Percentiles rank a stretch among this genome's conserved stretches.
phyloP scores from a whole-genome alignment of 1,140 invertebrate genomes.

The Cyclina sinensis region DNA sequence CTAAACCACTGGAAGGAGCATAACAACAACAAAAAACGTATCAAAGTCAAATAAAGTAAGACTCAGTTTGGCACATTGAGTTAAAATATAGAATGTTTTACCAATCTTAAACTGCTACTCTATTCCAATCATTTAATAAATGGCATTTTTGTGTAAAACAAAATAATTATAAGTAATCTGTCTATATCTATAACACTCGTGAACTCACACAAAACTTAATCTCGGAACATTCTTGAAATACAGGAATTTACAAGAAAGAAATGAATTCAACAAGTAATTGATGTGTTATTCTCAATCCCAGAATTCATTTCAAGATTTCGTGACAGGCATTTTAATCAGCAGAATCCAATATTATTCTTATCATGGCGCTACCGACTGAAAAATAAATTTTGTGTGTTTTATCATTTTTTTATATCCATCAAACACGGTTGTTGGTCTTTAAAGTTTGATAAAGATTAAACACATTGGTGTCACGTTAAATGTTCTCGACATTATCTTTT shows the following conservation, averaged over 20 bases:
- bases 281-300: slow-evolving; percentile 39
- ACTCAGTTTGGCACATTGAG: too few species aligned
- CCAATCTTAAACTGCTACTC: too few species aligned
- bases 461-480: slow-evolving; percentile 63
- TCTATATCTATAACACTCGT: too few species aligned
- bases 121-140: too few species aligned
- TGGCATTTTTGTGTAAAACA: too few species aligned
- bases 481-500: slow-evolving; percentile 64
- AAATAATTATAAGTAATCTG: too few species aligned
- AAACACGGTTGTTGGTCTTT: slow-evolving; percentile 61
- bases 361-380: slow-evolving; percentile 25
- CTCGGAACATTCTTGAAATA: not conserved
- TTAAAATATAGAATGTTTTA: too few species aligned
- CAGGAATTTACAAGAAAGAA: slow-evolving; percentile 28
- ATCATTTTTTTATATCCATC: slow-evolving; percentile 65
- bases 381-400: slow-evolving; percentile 63
- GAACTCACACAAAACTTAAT: too few species aligned
- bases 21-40: too few species aligned
- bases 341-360: slow-evolving; percentile 62
- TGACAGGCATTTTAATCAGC: slow-evolving; percentile 60
- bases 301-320: slow-evolving; percentile 45
- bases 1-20: too few species aligned
- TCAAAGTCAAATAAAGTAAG: too few species aligned
- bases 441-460: slow-evolving; percentile 63
- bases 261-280: slow-evolving; percentile 38